Evolutionary conservation across 2,888 invertebrate genomes (phyloP).

Genomic region (Zootermopsis nevadensis): DNA sequence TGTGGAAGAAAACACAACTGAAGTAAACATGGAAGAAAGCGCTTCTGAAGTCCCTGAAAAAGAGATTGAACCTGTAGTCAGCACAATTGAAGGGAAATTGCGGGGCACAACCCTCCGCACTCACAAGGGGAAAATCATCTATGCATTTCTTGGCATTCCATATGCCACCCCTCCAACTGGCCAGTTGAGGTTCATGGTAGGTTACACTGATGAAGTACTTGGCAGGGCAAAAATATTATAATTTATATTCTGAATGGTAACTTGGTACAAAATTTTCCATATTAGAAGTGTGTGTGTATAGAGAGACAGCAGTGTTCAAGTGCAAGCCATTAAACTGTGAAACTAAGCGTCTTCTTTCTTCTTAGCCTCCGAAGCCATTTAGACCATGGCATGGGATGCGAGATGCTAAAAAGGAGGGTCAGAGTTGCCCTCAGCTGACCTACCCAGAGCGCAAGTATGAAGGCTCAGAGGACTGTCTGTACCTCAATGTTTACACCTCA

Average conservation of each 20-base stretch:
- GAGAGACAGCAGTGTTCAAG: not conserved
- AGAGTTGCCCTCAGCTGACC: conserved; percentile 53
- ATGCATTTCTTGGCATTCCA: conserved; percentile 57
- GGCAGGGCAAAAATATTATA: no score
- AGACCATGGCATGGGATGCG: conserved; percentile 51
- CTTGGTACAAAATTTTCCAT: not conserved
- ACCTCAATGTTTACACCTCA: conserved; percentile 53
- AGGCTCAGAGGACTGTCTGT: conserved; percentile 56
- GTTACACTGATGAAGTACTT: not conserved
- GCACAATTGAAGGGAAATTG: not conserved
- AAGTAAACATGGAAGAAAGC: no score
- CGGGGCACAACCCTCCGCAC: conserved; percentile 38
- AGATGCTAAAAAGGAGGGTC: conserved; percentile 53
- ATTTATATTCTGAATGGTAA: not conserved
- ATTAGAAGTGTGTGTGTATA: not conserved
- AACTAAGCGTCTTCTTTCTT: not conserved
- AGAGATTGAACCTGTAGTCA: not conserved
- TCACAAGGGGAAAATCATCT: conserved; percentile 52
- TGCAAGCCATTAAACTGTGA: not conserved
- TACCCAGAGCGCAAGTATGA: conserved; percentile 48
- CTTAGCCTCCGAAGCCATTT: conserved; percentile 48
- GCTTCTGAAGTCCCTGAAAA: no score
- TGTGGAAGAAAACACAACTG: no score
- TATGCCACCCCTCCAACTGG: conserved; percentile 57
- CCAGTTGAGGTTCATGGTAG: conserved; percentile 57